These are phyloP conservation scores for Mustelus asterias DNA, from an alignment of 2,113 vertebrate species.

Conservation along the genomic window DNA sequence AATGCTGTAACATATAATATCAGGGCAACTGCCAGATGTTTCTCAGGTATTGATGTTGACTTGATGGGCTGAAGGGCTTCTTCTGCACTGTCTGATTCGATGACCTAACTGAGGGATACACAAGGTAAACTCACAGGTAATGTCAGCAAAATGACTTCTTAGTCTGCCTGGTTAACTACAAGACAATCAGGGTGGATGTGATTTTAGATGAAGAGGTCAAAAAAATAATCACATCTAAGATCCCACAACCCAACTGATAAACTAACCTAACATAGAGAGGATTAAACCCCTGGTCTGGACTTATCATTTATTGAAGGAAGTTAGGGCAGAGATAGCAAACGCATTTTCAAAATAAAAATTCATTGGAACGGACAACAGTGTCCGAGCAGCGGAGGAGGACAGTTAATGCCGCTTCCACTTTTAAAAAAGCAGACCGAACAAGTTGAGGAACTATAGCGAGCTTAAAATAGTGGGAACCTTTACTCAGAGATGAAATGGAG, in stretches of 20 bases:
- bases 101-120: not conserved
- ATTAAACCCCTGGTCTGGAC: not conserved
- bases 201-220: not conserved
- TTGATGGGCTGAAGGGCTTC: too few species aligned
- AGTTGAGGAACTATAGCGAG: not conserved
- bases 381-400: not conserved
- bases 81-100: too few species aligned
- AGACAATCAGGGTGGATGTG: not conserved
- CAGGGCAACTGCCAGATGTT: too few species aligned
- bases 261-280: not conserved
- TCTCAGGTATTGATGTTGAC: too few species aligned
- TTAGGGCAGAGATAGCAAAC: too few species aligned
- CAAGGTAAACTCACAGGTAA: not conserved
- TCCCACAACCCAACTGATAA: not conserved
- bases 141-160: not conserved
- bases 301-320: not conserved
- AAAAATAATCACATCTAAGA: not conserved
- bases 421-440: not conserved
- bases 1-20: too few species aligned
- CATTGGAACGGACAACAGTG: not conserved
- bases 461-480: not conserved
- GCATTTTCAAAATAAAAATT: not conserved
- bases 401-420: not conserved
- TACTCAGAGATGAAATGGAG: not conserved
- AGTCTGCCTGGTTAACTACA: not conserved